Evolutionary conservation across 2,888 invertebrate genomes (phyloP).

Genomic region (Alviniconcha strummeri): DNA sequence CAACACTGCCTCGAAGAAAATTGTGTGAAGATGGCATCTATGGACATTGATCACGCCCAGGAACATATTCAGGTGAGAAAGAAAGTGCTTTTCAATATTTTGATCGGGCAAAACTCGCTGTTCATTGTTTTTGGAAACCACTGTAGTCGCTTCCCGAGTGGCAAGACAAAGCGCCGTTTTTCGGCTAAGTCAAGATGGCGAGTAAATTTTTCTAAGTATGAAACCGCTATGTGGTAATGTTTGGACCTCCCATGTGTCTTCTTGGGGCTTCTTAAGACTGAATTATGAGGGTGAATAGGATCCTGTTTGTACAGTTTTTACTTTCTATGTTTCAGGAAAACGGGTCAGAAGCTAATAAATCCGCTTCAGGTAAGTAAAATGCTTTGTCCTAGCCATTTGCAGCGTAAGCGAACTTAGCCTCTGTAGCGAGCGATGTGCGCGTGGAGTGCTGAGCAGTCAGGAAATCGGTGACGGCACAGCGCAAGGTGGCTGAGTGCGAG

Average conservation of each 20-base stretch:
- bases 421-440: too few relatives aligned
- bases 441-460: too few relatives aligned
- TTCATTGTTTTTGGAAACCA: background rate
- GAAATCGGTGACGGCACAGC: too few relatives aligned
- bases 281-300: background rate
- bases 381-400: too few relatives aligned
- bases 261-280: slow-evolving; percentile 10
- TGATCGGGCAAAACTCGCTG: slow-evolving; percentile 7
- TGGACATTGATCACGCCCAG: slow-evolving; percentile 41
- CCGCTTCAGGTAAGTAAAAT: slow-evolving; percentile 39
- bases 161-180: slow-evolving; percentile 44
- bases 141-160: slow-evolving; percentile 24
- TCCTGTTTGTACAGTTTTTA: slow-evolving; percentile 13
- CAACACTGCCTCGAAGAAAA: slow-evolving; percentile 38
- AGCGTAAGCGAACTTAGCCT: too few relatives aligned
- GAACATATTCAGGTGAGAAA: slow-evolving; percentile 44
- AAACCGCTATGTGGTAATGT: slow-evolving; percentile 39
- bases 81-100: slow-evolving; percentile 35
- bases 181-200: slow-evolving; percentile 67
- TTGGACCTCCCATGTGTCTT: slow-evolving; percentile 32
- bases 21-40: slow-evolving; percentile 46
- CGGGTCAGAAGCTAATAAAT: slow-evolving; percentile 24
- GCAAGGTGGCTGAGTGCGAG: background rate
- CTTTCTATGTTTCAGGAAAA: slow-evolving; percentile 41
- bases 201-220: slow-evolving; percentile 66